These are phyloP conservation scores for Parapristionchus giblindavisi DNA, from an alignment of 2,888 invertebrate species.

Conservation along the genomic window DNA sequence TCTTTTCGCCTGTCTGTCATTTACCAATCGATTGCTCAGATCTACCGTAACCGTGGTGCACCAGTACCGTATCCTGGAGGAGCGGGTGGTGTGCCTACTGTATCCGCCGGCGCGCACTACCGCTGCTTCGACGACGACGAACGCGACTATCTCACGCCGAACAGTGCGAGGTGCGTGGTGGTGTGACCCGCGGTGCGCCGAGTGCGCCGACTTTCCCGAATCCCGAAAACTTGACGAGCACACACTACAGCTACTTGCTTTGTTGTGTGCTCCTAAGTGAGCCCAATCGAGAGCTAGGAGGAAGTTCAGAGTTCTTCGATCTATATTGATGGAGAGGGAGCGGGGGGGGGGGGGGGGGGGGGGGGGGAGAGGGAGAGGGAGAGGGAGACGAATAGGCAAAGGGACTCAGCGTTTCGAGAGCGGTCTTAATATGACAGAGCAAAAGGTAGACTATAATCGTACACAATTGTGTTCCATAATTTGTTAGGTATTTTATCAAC, in stretches of 20 bases:
- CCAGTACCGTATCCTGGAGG: too few species aligned
- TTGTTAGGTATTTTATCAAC: too few species aligned
- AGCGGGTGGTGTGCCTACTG: neutral
- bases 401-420: neutral
- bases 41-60: slow-evolving; percentile 26
- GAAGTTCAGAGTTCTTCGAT: neutral
- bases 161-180: slow-evolving; percentile 49
- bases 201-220: slow-evolving; percentile 12
- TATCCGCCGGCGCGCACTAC: slow-evolving; percentile 31
- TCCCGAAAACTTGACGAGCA: neutral
- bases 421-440: neutral
- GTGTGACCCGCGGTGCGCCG: neutral
- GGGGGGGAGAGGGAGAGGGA: slow-evolving; percentile 18
- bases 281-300: neutral
- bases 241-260: too few species aligned
- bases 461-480: neutral
- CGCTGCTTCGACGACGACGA: slow-evolving; percentile 11
- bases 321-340: neutral
- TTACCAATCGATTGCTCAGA: too few species aligned
- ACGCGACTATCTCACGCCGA: slow-evolving; percentile 57
- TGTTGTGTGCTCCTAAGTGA: too few species aligned
- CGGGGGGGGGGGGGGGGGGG: neutral
- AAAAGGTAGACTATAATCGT: neutral
- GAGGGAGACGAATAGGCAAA: neutral
- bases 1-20: too few species aligned